Evolutionary conservation across 2,888 invertebrate species (phyloP).

Genomic region (Stomorhina lunata): DNA sequence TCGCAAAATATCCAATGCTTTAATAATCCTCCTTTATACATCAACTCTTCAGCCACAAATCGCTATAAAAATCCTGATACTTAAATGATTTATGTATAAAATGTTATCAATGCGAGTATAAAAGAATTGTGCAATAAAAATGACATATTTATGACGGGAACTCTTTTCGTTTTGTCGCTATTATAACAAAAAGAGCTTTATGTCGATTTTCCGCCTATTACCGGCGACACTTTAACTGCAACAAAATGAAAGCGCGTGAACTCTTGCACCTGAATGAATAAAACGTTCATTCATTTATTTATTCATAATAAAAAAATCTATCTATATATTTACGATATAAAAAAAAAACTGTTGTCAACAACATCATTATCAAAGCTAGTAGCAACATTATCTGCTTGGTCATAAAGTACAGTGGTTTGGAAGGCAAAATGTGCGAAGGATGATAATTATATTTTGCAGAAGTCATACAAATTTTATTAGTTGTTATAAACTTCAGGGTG

Average conservation of each 20-base stretch:
- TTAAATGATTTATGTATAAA: constrained; percentile 31
- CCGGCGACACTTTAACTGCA: constrained; percentile 36
- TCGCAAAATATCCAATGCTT: too few species aligned
- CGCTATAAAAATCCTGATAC: too few species aligned
- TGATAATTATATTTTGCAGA: too few species aligned
- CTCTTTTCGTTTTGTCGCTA: neutral
- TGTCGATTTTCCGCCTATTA: constrained; percentile 56
- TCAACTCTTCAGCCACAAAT: too few species aligned
- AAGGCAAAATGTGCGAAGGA: too few species aligned
- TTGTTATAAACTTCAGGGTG: too few species aligned
- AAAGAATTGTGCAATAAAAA: neutral
- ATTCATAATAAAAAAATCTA: neutral
- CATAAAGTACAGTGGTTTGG: constrained; percentile 6
- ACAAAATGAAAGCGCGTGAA: constrained; percentile 52
- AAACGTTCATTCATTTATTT: neutral
- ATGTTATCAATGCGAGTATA: neutral
- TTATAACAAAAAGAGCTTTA: constrained; percentile 23
- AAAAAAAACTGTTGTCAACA: constrained; percentile 15
- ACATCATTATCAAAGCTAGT: constrained; percentile 1
- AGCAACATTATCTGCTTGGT: neutral
- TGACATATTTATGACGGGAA: neutral
- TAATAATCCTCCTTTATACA: too few species aligned
- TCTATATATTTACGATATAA: too few species aligned
- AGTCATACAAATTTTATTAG: too few species aligned
- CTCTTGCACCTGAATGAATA: constrained; percentile 51